These are phyloP conservation scores for Sclerurus mexicanus DNA, from an alignment of 2,113 vertebrate genomes.

Conservation along the genomic window DNA sequence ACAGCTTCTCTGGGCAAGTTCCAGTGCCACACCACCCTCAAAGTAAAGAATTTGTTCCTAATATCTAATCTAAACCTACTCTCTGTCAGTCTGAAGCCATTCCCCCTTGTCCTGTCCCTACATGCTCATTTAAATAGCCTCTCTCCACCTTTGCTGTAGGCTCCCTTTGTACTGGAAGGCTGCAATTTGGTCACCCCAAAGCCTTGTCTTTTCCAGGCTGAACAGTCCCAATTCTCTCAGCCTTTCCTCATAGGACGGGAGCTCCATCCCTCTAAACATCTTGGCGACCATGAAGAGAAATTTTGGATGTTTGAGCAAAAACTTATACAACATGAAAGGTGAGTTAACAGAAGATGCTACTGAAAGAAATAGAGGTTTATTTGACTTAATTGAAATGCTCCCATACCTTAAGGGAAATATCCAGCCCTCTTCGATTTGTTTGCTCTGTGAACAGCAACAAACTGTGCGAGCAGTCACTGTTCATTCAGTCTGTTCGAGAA, in stretches of 20 bases:
- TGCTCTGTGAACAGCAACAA: background rate
- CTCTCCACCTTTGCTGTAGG: background rate
- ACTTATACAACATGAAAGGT: background rate
- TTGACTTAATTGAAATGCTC: background rate
- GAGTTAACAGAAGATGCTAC: background rate
- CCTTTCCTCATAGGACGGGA: background rate
- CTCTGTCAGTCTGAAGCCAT: background rate
- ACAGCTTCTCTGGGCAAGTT: background rate
- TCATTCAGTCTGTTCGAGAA: background rate
- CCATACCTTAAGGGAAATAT: background rate
- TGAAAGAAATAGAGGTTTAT: background rate
- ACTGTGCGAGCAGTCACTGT: background rate
- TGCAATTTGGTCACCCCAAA: background rate
- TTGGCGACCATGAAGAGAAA: background rate
- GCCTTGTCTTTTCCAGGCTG: background rate
- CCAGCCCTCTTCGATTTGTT: background rate
- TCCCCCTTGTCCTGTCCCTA: background rate
- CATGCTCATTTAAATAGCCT: background rate
- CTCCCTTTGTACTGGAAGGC: background rate
- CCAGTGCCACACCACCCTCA: background rate
- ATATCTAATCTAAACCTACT: background rate
- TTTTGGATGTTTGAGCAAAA: background rate
- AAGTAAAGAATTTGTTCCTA: background rate
- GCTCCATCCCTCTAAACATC: background rate
- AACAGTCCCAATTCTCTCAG: background rate